These are phyloP conservation scores for Uria aalge DNA, from an alignment of 2,113 vertebrate genomes.

Conservation along the genomic window DNA sequence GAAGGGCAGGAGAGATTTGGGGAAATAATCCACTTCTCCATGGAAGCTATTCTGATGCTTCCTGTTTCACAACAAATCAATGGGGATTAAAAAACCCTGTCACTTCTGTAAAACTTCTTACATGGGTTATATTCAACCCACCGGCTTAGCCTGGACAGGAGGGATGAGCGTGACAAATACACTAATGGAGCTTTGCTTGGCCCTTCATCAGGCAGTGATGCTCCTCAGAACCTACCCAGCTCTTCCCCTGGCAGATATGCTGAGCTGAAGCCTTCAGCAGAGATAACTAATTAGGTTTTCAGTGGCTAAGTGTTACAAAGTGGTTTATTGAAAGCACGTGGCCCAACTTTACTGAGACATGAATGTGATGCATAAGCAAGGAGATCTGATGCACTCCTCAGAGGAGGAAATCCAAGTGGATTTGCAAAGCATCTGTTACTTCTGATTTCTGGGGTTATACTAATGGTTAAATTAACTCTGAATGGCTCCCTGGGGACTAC, in stretches of 20 bases:
- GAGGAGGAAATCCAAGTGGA: background rate
- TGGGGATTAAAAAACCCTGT: background rate
- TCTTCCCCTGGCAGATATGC: background rate
- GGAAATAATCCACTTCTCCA: constrained; percentile 28
- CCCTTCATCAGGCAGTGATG: background rate
- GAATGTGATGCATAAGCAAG: fast-evolving
- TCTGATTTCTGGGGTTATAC: background rate
- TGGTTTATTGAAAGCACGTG: background rate
- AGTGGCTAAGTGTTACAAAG: background rate
- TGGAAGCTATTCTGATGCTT: background rate
- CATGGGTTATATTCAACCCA: background rate
- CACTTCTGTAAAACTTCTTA: background rate
- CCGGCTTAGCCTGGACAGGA: background rate
- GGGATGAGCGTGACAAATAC: background rate
- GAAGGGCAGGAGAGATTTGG: background rate
- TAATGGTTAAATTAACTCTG: background rate
- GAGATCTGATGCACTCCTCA: background rate
- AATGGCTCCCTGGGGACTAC: too few relatives aligned
- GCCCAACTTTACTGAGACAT: fast-evolving
- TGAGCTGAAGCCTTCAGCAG: background rate
- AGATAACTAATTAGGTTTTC: background rate
- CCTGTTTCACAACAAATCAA: background rate
- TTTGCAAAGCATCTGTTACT: background rate
- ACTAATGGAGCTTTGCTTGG: background rate
- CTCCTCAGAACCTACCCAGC: background rate